Evolutionary conservation across 1,140 invertebrate genomes (phyloP), one percentile per base, ranked within the genome.

Genomic region (Phocides pigmalion): DNA sequence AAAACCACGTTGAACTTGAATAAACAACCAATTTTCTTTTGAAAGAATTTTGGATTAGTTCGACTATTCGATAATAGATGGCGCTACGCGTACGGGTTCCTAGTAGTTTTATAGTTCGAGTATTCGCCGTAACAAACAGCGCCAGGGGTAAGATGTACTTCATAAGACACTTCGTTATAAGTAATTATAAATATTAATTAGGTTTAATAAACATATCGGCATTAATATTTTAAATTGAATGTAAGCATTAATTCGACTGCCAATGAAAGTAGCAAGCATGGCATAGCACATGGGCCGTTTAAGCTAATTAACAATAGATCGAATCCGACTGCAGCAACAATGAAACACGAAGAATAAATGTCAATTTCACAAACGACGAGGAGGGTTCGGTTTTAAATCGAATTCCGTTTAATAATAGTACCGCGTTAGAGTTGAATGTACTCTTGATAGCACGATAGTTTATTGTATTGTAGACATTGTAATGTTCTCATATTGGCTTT

Each of bases 321-420:
- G 81, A 82, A 87, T 85, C 77, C 78, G 79, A 84, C 79, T 84
- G 81, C 81, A 82, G 76, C 78, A 87, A 89, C 88, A 90, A 89
- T 90, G 88, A 87, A 89, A 88, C 87, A 90, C 87, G 86, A 90
- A 89, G 85, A 90, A 90, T 90, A 87, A 89, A 90, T 90, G 88
- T 89, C 88, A 90, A 88, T 90, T 88, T 88, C 87, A 87, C 85
- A 86, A 90, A 87, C 87, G 88, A 82, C 82, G 76, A 88, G 81
- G 88, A 90, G 87, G 87, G 87, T 83, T 90, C 84, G 84, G 81
- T 79, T 90, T 89, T 87, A 89, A 90, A 90, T 90, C 88, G 88
- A 90, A 89, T 85, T 84, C 85, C 79, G 82, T 88, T 87, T 89
- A 90, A 89, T 90, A 89, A 90, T 89, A 90, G 88, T 84, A 87